Evolutionary conservation across 2,797 vertebrate species (phyloP), one percentile per base, ranked within the genome.

Genomic region (Hyperoplus lanceolatus): DNA sequence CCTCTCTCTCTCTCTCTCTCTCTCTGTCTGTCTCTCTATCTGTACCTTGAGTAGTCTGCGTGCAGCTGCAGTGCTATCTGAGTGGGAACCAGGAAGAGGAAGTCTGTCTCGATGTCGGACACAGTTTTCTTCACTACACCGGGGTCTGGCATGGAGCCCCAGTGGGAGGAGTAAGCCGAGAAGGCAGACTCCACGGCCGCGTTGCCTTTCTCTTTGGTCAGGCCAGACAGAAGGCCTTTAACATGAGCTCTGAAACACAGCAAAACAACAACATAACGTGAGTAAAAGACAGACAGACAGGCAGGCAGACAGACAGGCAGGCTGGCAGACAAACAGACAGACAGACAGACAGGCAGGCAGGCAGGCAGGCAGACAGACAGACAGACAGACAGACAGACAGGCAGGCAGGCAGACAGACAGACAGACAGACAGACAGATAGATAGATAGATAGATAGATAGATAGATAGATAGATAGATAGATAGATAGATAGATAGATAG

Each of bases 61-160:
- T 98, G 97, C 73, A 95, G 94, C 8, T 94, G 89, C 8, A 97
- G 86, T 0, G 95, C 64, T 3, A 54, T 70, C 94, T 97, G 92
- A 0, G 95, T 97, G 39, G 97, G 96, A 7, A 96, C 75, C 89
- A 98, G 90, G 90, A 98, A 98, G 66, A 97, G 91, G 84, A 95
- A 89, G 75, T 98, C 96, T 0, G 96, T 97, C 81, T 93, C 80
- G 0, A 97, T 76, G 0, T 95, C 93, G 1, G 96, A 92, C 63
- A 97, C 94, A 0, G 97, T 97, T 90, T 87, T 96, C 90, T 97
- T 97, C 60, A 94, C 85, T 4, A 78, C 58, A 8, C 90, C 94
- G 73, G 94, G 94, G 0, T 77, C 71, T 0, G 95, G 89, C 1
- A 67, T 55, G 0, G 73, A 16, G 0, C 92, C 93, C 97, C 97